Evolutionary conservation across 2,113 vertebrate species (phyloP), one percentile per base, ranked within the genome.

Genomic region (Cavia aperea): DNA sequence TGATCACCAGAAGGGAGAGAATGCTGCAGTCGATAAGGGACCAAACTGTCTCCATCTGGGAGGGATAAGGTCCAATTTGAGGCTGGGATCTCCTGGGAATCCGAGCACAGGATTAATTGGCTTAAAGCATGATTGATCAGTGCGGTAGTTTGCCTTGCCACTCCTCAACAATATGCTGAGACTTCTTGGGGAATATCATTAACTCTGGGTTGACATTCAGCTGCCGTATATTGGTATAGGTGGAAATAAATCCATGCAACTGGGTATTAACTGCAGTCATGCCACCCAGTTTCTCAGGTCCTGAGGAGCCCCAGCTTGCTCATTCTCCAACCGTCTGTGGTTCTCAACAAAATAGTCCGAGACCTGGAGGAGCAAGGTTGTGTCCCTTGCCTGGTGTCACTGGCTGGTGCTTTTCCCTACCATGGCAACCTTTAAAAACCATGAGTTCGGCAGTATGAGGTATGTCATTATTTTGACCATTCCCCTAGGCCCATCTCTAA

Each of bases 31-130:
- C 60, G 26, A 89, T 85, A 66, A 94, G 91, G 29, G 21, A 75
- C 3, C 19, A 75, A 63, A 23, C 4, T 68, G 7, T 86, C 51
- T 62, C 79, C 70, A 84, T 21, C 29, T 63, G 51, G 46, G 86
- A 56, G 13, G 24, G 51, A 84, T 31, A 29, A 92, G 92, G 81
- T 79, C 13, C 39, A 21, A 56, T 92, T 85, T 78, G 88, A 92
- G 31, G 21, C 8, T 33, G 70, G 5, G 14, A 66, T 86, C 19
- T 33, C 75, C 43, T 58, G 33, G 43, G 29, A 58, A 86, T 54
- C 63, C 54, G 82, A 54, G 13, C 5, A 63, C 18, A 66, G 36
- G 58, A 58, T 90, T 49, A 82, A 72, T 0, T 78, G 79, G 82
- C 23, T 39, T 86, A 68, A 86, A 72, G 31, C 5, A 72, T 87